Evolutionary conservation across 2,113 vertebrate species (phyloP).

Genomic region (Bothrops jararaca): DNA sequence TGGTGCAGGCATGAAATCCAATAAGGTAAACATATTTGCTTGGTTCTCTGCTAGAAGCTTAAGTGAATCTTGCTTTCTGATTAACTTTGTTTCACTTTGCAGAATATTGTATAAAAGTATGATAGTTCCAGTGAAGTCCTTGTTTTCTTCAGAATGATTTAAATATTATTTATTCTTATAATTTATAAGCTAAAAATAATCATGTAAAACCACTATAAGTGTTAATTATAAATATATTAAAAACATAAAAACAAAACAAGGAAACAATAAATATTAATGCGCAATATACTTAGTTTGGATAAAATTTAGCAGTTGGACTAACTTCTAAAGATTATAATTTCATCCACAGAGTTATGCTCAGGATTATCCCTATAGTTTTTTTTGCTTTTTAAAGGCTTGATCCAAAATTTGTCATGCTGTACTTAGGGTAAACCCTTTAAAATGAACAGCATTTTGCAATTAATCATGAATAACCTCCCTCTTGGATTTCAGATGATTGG

Average conservation of each 20-base stretch:
- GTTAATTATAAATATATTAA: not conserved
- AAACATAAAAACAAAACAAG: not conserved
- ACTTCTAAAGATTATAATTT: not conserved
- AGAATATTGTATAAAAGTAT: not conserved
- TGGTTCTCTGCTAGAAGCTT: accelerated
- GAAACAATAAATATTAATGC: not conserved
- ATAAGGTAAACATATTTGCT: constrained; percentile 74
- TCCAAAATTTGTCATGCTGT: not conserved
- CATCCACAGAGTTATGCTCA: not conserved
- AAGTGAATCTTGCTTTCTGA: not conserved
- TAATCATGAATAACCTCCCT: not conserved
- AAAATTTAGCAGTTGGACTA: not conserved
- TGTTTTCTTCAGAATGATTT: not conserved
- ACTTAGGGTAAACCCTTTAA: not conserved
- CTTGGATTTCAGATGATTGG: not conserved
- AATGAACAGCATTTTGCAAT: not conserved
- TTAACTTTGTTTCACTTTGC: not conserved
- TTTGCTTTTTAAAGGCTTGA: not conserved
- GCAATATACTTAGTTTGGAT: not conserved
- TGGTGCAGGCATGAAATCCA: constrained; percentile 86
- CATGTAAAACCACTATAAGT: not conserved
- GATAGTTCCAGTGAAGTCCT: not conserved
- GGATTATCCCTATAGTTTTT: not conserved
- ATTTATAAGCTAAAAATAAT: not conserved
- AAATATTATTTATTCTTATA: not conserved